Evolutionary conservation across 2,888 invertebrate species (phyloP).

Genomic region (Microctonus aethiopoides): DNA sequence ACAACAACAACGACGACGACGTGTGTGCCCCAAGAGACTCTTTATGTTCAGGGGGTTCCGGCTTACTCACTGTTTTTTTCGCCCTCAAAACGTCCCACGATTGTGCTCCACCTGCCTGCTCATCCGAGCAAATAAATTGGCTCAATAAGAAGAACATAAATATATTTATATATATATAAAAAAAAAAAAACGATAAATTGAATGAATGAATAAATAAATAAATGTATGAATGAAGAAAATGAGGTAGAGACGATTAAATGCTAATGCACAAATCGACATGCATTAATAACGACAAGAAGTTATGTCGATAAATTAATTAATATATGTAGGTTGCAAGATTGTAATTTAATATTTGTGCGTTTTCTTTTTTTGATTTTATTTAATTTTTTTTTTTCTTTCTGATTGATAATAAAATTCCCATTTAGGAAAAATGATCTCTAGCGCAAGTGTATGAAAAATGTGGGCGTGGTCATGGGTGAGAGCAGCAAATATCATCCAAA

Average conservation of each 20-base stretch:
- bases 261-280: not conserved
- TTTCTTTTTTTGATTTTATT: not conserved
- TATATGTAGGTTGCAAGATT: not conserved
- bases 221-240: not conserved
- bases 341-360: not conserved
- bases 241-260: not conserved
- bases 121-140: constrained; percentile 23
- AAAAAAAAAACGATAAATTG: not conserved
- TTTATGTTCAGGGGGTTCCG: no score
- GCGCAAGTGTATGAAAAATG: not conserved
- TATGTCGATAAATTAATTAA: not conserved
- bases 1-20: not conserved
- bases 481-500: not conserved
- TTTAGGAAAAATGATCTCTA: not conserved
- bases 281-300: not conserved
- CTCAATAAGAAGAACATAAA: not conserved
- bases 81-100: constrained; percentile 57
- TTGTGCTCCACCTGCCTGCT: constrained; percentile 41
- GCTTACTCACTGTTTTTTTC: constrained; percentile 36
- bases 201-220: no score
- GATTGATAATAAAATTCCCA: not conserved
- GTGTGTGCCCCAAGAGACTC: not conserved
- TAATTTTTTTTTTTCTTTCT: not conserved
- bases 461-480: constrained; percentile 10
- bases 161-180: no score